These are phyloP conservation scores for Drosophila novamexicana DNA, from an alignment of 1,140 invertebrate genomes.

Conservation along the genomic window DNA sequence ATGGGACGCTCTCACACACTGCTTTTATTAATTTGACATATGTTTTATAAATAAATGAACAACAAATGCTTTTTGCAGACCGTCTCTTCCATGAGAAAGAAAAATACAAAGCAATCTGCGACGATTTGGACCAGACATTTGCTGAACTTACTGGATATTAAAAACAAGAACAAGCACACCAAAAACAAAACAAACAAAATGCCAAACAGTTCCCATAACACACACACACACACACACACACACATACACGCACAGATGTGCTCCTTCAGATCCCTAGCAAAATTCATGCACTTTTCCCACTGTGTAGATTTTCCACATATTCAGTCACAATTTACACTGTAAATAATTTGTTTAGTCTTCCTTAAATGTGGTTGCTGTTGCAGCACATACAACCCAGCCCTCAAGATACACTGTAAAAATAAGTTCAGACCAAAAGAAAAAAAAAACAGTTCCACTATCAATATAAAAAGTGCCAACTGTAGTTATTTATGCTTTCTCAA, in stretches of 20 bases:
- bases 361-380: conserved; percentile 37
- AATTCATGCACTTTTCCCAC: conserved; percentile 12
- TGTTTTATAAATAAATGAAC: conserved; percentile 59
- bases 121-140: conserved; percentile 99
- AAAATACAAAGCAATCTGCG: conserved; percentile 97
- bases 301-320: conserved; percentile 23
- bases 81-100: conserved; percentile 97
- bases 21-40: conserved; percentile 67
- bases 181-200: conserved; percentile 26
- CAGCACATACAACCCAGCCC: conserved; percentile 10
- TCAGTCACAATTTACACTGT: conserved; percentile 66
- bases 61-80: conserved; percentile 89
- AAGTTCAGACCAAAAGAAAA: conserved; percentile 46
- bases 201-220: conserved; percentile 25
- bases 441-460: conserved; percentile 28
- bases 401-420: conserved; percentile 67
- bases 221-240: not conserved
- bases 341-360: conserved; percentile 75
- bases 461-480: conserved; percentile 61
- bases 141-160: conserved; percentile 94
- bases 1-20: conserved; percentile 7
- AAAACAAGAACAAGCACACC: conserved; percentile 78
- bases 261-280: conserved; percentile 11
- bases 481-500: conserved; percentile 72
- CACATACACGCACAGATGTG: conserved; percentile 9